A percentile compares a stretch with the other conserved stretches of the same genome.
These are phyloP conservation scores for Epizoanthus ramosus DNA, from an alignment of 92 coral and sea anemone species.

Conservation along the genomic window DNA sequence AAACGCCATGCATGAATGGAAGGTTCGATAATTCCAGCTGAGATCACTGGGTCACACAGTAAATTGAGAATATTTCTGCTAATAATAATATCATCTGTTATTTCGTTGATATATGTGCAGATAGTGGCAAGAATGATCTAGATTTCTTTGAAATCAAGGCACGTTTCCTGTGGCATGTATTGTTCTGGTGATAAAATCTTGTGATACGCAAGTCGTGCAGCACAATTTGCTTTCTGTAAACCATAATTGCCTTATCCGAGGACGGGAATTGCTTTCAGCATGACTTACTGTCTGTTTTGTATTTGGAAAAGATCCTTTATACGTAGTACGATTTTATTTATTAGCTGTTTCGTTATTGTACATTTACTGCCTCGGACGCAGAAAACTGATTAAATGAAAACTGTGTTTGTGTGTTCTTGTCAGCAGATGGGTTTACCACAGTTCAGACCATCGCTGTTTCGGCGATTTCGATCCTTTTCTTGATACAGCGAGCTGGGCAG, in stretches of 20 bases:
- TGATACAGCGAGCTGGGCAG: background rate
- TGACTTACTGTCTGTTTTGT: slow-evolving; percentile 23
- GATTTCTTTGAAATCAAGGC: background rate
- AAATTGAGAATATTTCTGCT: background rate
- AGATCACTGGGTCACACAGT: background rate
- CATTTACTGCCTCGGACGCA: background rate
- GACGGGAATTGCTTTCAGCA: background rate
- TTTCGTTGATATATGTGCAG: background rate
- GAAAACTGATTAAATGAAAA: background rate
- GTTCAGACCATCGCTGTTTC: background rate
- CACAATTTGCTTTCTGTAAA: background rate
- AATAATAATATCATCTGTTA: background rate
- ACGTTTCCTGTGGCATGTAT: background rate
- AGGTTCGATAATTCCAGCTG: background rate
- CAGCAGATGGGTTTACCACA: slow-evolving; percentile 11
- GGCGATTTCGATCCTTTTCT: background rate
- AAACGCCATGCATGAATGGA: background rate
- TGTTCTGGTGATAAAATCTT: background rate
- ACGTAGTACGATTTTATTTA: background rate
- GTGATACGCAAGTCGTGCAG: background rate
- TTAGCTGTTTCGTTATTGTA: background rate
- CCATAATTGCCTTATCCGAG: background rate
- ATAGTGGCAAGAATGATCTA: background rate
- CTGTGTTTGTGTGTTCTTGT: background rate
- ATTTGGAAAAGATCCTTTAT: background rate